phyloP scores from a whole-genome alignment of 2,113 vertebrate genomes.

The Grus americana region DNA sequence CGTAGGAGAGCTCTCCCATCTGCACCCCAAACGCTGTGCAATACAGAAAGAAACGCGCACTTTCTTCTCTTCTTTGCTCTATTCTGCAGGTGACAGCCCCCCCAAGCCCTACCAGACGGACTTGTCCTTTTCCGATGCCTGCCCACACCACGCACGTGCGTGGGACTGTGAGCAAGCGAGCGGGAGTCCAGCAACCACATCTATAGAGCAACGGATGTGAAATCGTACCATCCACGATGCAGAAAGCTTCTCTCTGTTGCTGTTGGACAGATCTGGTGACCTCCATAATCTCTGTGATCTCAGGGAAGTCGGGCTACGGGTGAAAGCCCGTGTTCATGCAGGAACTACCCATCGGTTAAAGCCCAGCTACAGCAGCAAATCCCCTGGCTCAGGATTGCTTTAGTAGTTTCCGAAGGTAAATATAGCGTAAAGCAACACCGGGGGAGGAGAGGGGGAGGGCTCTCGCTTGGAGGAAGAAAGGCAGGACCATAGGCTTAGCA shows the following conservation, averaged over 20 bases:
- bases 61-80: not conserved
- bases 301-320: not conserved
- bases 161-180: not conserved
- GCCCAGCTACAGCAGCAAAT: not conserved
- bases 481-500: not conserved
- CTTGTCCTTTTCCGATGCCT: too few relatives aligned
- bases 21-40: not conserved
- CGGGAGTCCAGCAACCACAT: not conserved
- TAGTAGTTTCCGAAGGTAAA: not conserved
- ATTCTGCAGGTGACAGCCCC: not conserved
- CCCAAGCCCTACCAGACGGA: not conserved
- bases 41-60: accelerated
- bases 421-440: not conserved
- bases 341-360: not conserved
- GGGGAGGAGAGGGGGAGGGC: not conserved
- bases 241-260: not conserved
- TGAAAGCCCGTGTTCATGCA: not conserved
- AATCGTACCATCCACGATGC: accelerated
- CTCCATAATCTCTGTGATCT: not conserved
- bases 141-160: accelerated
- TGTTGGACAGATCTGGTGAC: not conserved
- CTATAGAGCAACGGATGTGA: not conserved
- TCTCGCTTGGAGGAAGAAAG: not conserved
- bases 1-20: not conserved
- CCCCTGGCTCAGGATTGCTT: not conserved